These are phyloP conservation scores for Siderastrea radians DNA, from an alignment of 92 coral and sea anemone genomes.

Conservation along the genomic window DNA sequence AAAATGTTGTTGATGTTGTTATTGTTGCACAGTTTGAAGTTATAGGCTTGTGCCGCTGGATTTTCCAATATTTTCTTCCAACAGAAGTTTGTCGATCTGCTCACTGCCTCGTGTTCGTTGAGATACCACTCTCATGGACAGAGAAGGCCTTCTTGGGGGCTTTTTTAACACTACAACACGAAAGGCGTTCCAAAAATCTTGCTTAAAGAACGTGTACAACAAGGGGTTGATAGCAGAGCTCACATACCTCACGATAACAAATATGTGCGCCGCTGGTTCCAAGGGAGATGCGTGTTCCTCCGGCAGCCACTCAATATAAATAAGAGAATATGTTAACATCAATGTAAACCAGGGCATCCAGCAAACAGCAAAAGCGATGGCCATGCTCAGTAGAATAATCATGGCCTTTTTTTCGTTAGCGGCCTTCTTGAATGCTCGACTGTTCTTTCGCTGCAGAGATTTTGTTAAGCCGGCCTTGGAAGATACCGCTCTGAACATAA, in stretches of 20 bases:
- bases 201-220: slow-evolving; percentile 46
- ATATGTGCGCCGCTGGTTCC: background rate
- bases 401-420: slow-evolving; percentile 27
- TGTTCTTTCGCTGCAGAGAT: background rate
- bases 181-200: slow-evolving; percentile 43
- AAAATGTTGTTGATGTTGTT: too few relatives aligned
- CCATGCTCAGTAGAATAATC: slow-evolving; percentile 34
- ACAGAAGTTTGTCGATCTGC: background rate
- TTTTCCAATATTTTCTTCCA: background rate
- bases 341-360: slow-evolving; percentile 44
- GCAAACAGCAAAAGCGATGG: slow-evolving; percentile 23
- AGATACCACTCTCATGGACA: background rate
- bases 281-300: background rate
- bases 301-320: background rate
- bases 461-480: background rate
- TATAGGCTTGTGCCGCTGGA: background rate
- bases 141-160: slow-evolving; percentile 1
- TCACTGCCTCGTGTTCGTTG: slow-evolving; percentile 3
- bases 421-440: slow-evolving; percentile 19
- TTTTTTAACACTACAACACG: slow-evolving; percentile 13
- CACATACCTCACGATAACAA: slow-evolving; percentile 31
- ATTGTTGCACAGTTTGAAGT: too few relatives aligned
- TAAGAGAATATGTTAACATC: slow-evolving; percentile 2
- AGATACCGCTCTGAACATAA: slow-evolving; percentile 34
- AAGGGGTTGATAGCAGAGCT: slow-evolving; percentile 41